Evolutionary conservation across 2,888 invertebrate species (phyloP), one percentile per base, ranked within the genome.

Genomic region (Elysia crispata): DNA sequence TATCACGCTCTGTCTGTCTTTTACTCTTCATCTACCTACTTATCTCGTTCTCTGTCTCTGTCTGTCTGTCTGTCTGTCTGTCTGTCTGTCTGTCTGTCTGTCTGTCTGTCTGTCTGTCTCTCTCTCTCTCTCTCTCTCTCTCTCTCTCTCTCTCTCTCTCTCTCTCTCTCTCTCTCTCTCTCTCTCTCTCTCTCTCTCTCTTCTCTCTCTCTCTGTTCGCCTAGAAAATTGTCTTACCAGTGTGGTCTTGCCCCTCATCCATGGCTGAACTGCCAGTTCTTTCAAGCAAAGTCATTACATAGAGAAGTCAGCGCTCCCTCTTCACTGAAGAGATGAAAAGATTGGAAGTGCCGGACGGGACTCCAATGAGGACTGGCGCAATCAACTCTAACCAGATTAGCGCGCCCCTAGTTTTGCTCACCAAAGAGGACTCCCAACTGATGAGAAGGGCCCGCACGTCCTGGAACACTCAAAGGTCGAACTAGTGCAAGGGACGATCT

Each of bases 341-440:
- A n/a, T 60, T 41, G 41, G 41, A 41, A 41, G 41, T 41, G 41
- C 41, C 41, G 41, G 41, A 41, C 23, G 20, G 50, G 3, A n/a
- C 33, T 1, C 50, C 31, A 28, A 31, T 50, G 25, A n/a, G 69
- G 18, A 66, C 23, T 50, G 57, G 67, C 50, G 76, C 76, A 76
- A 76, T 76, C 67, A 76, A 49, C 76, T n/a, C 31, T 76, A 76
- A 76, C 69, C 33, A 28, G 15, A 69, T 76, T 76, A 76, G 69
- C 50, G n/a, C 33, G 50, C 66, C 54, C 67, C 66, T 30, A 50
- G 66, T 67, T 76, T 67, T 76, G n/a, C 31, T 67, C 57, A 31
- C 57, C 49, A 69, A 76, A 76, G 49, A 66, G 67, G 41, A 41
- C 41, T 41, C 41, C 54, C 30, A 1, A 1, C 20, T 54, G 23